These are phyloP conservation scores for Cyanistes caeruleus DNA, from an alignment of 2,113 vertebrate genomes.

Conservation along the genomic window DNA sequence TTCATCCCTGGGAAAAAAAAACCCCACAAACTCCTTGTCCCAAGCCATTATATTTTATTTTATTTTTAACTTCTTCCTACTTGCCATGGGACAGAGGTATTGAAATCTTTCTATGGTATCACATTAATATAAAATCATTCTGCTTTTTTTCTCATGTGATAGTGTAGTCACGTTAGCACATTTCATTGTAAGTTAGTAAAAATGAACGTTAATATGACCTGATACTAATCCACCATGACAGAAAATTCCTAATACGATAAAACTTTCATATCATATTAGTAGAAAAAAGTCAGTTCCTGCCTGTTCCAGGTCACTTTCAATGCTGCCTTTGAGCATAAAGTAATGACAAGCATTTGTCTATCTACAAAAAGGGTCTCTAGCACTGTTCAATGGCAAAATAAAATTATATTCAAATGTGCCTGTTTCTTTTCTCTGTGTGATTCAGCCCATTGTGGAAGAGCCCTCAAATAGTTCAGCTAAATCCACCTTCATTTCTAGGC, in stretches of 20 bases:
- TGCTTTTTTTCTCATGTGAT: constrained; percentile 12
- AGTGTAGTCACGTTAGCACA: constrained; percentile 69
- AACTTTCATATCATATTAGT: constrained; percentile 77
- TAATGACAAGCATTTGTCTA: constrained; percentile 57
- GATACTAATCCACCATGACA: constrained; percentile 75
- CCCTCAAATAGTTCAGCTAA: neutral
- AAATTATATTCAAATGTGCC: neutral
- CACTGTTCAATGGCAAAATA: constrained; percentile 5
- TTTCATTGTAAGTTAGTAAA: constrained; percentile 75
- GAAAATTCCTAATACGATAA: constrained; percentile 78
- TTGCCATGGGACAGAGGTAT: neutral
- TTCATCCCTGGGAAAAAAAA: neutral
- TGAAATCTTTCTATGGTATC: constrained; percentile 44
- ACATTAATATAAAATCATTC: constrained; percentile 48
- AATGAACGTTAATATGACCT: constrained; percentile 66
- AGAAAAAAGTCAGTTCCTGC: constrained; percentile 69
- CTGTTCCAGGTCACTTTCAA: constrained; percentile 71
- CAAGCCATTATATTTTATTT: neutral
- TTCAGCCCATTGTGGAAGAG: neutral
- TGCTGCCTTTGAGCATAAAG: constrained; percentile 49
- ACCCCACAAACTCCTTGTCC: neutral
- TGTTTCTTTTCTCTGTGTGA: neutral
- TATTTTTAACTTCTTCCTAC: constrained; percentile 3
- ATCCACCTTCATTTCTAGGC: neutral
- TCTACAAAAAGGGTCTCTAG: constrained; percentile 37